Percentiles rank a stretch among this genome's conserved stretches.
Evolutionary conservation across 2,113 vertebrate genomes (phyloP).

Genomic region (Thymallus thymallus): DNA sequence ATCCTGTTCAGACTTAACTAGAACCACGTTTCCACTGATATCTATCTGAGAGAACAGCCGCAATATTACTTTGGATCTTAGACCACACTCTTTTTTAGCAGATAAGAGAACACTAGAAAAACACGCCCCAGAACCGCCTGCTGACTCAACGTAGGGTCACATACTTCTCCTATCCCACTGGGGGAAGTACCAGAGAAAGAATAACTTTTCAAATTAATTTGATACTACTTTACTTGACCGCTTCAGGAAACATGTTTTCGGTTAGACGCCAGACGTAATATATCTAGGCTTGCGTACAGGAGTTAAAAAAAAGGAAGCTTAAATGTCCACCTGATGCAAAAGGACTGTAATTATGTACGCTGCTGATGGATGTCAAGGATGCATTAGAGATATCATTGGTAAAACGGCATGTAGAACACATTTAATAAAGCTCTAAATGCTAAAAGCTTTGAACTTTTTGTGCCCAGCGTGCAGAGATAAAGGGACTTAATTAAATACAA

Average conservation of each 20-base stretch:
- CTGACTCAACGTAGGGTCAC: conserved; percentile 47
- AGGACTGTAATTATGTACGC: conserved; percentile 48
- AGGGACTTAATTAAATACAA: conserved; percentile 62
- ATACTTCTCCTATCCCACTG: conserved; percentile 52
- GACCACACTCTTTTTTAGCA: conserved; percentile 50
- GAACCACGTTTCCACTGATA: conserved; percentile 66
- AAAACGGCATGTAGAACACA: conserved; percentile 53
- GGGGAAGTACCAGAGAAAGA: conserved; percentile 43
- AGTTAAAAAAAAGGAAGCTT: conserved; percentile 11
- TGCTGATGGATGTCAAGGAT: conserved; percentile 50
- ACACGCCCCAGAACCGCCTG: conserved; percentile 41
- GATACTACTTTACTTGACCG: conserved; percentile 45
- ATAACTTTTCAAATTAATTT: conserved; percentile 55
- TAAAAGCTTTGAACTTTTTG: conserved; percentile 66
- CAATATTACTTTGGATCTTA: conserved; percentile 60
- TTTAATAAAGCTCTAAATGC: conserved; percentile 58
- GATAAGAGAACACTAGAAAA: conserved; percentile 58
- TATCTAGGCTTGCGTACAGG: conserved; percentile 24
- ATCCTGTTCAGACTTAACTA: conserved; percentile 59
- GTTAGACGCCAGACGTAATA: conserved; percentile 53
- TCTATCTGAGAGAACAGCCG: conserved; percentile 57
- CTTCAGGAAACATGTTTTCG: conserved; percentile 41
- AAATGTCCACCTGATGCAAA: conserved; percentile 42
- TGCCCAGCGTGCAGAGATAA: conserved; percentile 38
- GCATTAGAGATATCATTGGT: conserved; percentile 46